Evolutionary conservation across 2,113 vertebrate genomes (phyloP).

Genomic region (Microtus ochrogaster): DNA sequence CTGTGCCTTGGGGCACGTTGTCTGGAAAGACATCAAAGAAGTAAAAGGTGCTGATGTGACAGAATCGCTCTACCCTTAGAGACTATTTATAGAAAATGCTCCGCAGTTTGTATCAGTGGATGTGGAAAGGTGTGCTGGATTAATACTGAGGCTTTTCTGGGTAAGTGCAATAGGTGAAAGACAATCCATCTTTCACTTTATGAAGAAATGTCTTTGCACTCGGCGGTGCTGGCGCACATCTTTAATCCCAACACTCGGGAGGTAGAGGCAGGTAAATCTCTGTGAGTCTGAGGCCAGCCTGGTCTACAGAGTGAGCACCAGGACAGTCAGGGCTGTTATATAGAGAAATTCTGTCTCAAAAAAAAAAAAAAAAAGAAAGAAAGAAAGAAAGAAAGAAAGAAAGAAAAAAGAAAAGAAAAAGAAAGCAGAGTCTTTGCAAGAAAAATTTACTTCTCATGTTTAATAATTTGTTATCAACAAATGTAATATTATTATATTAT

Average conservation of each 20-base stretch:
- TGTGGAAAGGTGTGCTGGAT: background rate
- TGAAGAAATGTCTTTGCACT: background rate
- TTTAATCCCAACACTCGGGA: no score
- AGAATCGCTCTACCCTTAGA: background rate
- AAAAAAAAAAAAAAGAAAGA: no score
- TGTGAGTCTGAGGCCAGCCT: no score
- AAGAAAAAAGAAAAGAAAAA: no score
- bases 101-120: background rate
- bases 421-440: background rate
- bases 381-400: no score
- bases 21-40: background rate
- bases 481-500: background rate
- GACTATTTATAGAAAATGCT: background rate
- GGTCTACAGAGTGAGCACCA: no score
- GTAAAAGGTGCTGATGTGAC: background rate
- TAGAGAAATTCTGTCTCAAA: no score
- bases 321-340: no score
- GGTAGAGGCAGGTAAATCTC: no score
- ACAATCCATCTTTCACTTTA: background rate
- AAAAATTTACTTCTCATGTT: background rate
- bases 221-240: no score
- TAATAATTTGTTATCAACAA: background rate
- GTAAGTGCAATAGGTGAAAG: background rate
- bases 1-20: background rate
- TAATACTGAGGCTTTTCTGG: background rate